phyloP scores from a whole-genome alignment of 2,797 vertebrate genomes.

The Anniella stebbinsi region DNA sequence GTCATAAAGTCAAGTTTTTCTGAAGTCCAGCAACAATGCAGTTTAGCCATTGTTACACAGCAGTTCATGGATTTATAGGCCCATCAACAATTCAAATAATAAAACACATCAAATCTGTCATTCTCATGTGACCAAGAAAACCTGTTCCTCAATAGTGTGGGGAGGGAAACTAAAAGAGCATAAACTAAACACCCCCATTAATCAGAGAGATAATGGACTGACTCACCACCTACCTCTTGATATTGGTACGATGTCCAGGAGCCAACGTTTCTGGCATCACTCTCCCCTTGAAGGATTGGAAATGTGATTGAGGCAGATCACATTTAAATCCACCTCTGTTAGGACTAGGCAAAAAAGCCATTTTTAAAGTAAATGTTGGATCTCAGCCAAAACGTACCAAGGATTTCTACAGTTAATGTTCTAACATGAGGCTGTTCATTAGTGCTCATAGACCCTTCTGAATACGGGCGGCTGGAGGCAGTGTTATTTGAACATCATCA shows the following conservation, averaged over 20 bases:
- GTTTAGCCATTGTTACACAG: background rate
- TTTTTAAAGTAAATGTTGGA: background rate
- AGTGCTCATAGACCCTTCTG: background rate
- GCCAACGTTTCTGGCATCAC: background rate
- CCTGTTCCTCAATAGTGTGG: background rate
- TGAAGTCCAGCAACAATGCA: background rate
- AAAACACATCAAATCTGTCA: background rate
- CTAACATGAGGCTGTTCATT: background rate
- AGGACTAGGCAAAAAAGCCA: background rate
- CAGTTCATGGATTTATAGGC: background rate
- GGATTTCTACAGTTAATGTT: background rate
- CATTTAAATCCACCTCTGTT: background rate
- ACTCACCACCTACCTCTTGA: background rate
- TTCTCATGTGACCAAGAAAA: no score
- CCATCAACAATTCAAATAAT: background rate
- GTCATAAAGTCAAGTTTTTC: fast-evolving
- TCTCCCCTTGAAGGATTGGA: background rate
- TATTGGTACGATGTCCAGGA: background rate
- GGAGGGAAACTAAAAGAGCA: background rate
- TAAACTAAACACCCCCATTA: background rate
- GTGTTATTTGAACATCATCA: background rate
- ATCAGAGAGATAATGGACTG: background rate
- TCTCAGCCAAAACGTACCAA: background rate
- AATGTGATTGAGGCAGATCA: background rate
- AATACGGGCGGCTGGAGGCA: no score